Evolutionary conservation across 2,797 vertebrate genomes (phyloP).

Genomic region (Gastrophryne carolinensis): DNA sequence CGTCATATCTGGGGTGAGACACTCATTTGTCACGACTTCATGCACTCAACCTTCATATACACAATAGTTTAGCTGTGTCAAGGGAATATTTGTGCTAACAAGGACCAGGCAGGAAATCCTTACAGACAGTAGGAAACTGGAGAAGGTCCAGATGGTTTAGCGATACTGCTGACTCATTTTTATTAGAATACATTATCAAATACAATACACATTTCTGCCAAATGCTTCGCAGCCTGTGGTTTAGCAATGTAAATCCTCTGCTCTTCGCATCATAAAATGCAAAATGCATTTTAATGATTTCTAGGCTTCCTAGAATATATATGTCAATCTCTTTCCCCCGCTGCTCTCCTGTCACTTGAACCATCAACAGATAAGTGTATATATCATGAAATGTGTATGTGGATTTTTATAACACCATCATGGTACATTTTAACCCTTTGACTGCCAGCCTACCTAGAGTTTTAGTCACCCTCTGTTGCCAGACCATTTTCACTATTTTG

Average conservation of each 20-base stretch:
- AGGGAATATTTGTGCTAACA: not conserved
- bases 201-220: not conserved
- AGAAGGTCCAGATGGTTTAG: not conserved
- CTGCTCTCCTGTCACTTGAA: not conserved
- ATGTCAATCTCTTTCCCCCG: not conserved
- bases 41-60: not conserved
- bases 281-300: constrained; percentile 6
- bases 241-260: not conserved
- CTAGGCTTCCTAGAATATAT: not conserved
- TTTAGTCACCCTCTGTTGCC: no score
- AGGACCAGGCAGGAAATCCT: not conserved
- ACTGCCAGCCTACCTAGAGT: no score
- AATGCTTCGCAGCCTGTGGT: not conserved
- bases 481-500: no score
- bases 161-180: constrained; percentile 26
- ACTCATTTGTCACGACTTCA: not conserved
- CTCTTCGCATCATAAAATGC: not conserved
- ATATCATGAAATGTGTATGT: no score
- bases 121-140: not conserved
- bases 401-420: no score
- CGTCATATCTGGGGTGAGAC: not conserved
- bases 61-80: constrained; percentile 14
- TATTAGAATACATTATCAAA: constrained; percentile 7
- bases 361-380: not conserved
- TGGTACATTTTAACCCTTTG: no score